Evolutionary conservation across 2,888 invertebrate species (phyloP).

Genomic region (Hoplodrina blanda): DNA sequence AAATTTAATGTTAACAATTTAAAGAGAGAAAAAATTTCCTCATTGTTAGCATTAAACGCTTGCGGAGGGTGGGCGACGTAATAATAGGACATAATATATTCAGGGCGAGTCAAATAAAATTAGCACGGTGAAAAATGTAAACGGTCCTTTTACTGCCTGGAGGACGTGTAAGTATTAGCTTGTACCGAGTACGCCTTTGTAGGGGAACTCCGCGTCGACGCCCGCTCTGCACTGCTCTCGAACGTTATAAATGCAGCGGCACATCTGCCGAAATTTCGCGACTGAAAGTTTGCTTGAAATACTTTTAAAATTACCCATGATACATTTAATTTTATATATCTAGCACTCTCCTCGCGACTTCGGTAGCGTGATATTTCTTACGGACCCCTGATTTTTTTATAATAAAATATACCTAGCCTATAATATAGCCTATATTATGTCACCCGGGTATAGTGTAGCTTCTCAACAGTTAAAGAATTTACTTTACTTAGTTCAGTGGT

Average conservation of each 20-base stretch:
- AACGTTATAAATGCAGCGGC: slow-evolving; percentile 8
- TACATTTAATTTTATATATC: not conserved
- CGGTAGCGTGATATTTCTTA: no score
- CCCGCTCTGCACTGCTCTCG: slow-evolving; percentile 51
- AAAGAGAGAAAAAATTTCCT: slow-evolving; percentile 81
- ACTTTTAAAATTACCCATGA: not conserved
- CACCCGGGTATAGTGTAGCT: no score
- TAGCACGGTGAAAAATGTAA: slow-evolving; percentile 91
- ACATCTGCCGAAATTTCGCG: not conserved
- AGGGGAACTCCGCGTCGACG: slow-evolving; percentile 67
- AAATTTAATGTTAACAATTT: slow-evolving; percentile 88
- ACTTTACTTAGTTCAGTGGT: no score
- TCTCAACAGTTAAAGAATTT: no score
- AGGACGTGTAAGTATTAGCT: slow-evolving; percentile 87
- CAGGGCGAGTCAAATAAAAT: slow-evolving; percentile 90
- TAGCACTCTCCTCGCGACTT: no score
- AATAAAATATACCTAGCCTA: no score
- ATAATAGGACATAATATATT: slow-evolving; percentile 90
- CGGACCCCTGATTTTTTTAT: no score
- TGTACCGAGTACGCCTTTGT: slow-evolving; percentile 72
- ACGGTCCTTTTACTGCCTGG: slow-evolving; percentile 86
- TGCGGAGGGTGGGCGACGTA: slow-evolving; percentile 81
- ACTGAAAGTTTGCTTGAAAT: not conserved
- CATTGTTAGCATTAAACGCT: slow-evolving; percentile 87
- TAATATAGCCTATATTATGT: no score